Evolutionary conservation across 2,888 invertebrate genomes (phyloP), one percentile per base, ranked within the genome.

Genomic region (Pardosa pseudoannulata): DNA sequence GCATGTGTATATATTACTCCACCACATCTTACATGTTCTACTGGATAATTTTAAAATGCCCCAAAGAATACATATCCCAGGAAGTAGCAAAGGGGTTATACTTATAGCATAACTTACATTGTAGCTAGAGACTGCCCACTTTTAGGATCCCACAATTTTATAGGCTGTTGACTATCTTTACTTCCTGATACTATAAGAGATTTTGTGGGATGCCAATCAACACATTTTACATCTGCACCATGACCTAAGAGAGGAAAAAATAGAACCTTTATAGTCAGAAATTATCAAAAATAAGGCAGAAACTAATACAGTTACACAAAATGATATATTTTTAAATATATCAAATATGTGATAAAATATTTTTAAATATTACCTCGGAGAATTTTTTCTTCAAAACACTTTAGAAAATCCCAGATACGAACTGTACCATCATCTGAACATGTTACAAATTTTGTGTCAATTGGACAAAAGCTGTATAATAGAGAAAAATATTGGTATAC

Each of bases 381-480:
- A 82, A 98, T 96, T 91, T 96, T 94, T 93, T 99, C 99, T 93
- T 99, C 99, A 91, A 96, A 95, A 92, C 97, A 97, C 90, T 97
- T 95, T 91, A 96, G 95, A 93, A 99, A 99, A 93, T 99, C 99
- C 97, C 99, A 99, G 91, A 99, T 96, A 90, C 99, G 94, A 88
- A 99, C 94, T 23, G 99, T 99, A 89, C 99, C 99, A 93, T 99
- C 99, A 93, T 99, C 99, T 87, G 99, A 99, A 93, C 99, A 99
- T 85, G 99, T 98, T 32, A 97, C 98, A 94, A 99, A 97, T 93
- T 99, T 99, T 91, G 95, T 95, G 94, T 99, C 99, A 91, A 96
- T 96, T 79, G 99, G 99, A 93, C 98, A 97, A 94, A 99, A 99
- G 94, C 99, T 99, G n/a, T n/a, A 93, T 89, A 89, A 62, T 36